phyloP scores from a whole-genome alignment of 2,113 vertebrate species.

The Theropithecus gelada region DNA sequence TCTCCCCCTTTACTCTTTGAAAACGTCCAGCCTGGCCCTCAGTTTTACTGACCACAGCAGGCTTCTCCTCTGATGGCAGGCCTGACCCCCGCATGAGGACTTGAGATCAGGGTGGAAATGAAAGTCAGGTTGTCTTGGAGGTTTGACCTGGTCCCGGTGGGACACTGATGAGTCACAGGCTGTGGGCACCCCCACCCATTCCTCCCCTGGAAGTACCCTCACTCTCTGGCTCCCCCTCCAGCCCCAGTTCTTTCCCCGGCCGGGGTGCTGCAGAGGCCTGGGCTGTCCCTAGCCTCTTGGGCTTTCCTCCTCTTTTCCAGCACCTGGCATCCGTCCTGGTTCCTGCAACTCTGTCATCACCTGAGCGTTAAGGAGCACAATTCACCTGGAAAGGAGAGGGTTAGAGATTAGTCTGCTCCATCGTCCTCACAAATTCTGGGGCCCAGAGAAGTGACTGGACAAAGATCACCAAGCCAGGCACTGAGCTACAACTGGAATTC shows the following conservation, averaged over 20 bases:
- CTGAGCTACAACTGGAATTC: not conserved
- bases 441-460: not conserved
- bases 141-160: not conserved
- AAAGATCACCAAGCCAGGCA: not conserved
- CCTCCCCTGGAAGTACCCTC: not conserved
- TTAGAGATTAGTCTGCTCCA: not conserved
- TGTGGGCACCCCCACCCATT: not conserved
- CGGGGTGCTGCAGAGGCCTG: not conserved
- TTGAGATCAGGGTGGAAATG: not conserved
- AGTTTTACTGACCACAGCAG: not conserved
- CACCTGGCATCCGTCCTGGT: not conserved
- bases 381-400: constrained; percentile 5
- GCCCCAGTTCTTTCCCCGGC: not conserved
- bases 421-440: not conserved
- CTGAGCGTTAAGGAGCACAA: not conserved
- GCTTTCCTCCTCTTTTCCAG: not conserved
- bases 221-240: not conserved
- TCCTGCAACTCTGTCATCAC: not conserved
- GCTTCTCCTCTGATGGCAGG: not conserved
- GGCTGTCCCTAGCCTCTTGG: not conserved
- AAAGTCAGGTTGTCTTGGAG: not conserved
- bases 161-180: not conserved
- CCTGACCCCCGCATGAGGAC: not conserved
- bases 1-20: not conserved
- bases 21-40: not conserved